phyloP scores from a whole-genome alignment of 2,113 vertebrate species.

The Pygathrix nemaeus region DNA sequence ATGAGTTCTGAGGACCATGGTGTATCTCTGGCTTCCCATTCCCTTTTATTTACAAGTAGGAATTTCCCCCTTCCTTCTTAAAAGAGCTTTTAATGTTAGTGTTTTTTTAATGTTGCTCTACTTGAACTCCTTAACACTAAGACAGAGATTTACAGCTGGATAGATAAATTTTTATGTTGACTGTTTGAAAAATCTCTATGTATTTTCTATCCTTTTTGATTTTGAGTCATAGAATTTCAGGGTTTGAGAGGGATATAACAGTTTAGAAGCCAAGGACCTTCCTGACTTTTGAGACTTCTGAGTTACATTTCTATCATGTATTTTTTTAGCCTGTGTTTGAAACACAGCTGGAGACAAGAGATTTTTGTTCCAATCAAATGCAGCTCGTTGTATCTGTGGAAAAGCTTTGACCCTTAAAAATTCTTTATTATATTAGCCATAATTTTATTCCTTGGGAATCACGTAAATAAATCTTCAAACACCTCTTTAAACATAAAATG shows the following conservation, averaged over 20 bases:
- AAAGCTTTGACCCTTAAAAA: background rate
- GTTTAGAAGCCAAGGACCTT: background rate
- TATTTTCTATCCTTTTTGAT: background rate
- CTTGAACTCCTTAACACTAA: background rate
- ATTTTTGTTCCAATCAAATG: background rate
- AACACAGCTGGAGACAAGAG: background rate
- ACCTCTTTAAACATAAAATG: background rate
- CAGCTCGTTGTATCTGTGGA: background rate
- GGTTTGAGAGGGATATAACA: background rate
- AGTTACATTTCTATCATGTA: background rate
- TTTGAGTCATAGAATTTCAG: background rate
- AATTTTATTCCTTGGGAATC: background rate
- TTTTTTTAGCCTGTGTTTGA: background rate
- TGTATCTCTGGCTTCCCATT: background rate
- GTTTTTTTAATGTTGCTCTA: background rate
- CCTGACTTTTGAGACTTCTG: background rate
- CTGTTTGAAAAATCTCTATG: background rate
- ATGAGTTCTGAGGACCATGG: background rate
- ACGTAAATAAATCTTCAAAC: background rate
- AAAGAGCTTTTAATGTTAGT: background rate
- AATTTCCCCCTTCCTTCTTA: background rate
- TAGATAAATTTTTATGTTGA: background rate
- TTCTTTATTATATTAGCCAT: background rate
- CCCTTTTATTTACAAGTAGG: background rate
- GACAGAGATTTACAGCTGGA: background rate